Conservation (phyloP, 1,140 invertebrate species). For the Aleiodes sp. region DNA sequence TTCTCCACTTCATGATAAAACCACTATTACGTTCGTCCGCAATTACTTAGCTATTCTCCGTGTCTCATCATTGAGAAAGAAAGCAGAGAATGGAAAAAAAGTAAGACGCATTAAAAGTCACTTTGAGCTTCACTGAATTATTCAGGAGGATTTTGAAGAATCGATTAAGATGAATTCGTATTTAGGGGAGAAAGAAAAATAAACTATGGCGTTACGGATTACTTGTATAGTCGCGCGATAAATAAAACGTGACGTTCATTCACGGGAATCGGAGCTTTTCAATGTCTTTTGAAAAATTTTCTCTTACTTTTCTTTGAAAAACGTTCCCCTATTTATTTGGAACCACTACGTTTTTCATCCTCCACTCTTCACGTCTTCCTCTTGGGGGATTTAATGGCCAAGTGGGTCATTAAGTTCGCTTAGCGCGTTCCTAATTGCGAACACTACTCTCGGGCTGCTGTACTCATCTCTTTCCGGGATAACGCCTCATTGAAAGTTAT, state of each 20-base stretch:
- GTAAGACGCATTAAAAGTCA: neutral
- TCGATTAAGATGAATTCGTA: neutral
- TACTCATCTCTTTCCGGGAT: neutral
- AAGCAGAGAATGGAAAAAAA: neutral
- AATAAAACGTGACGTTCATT: neutral
- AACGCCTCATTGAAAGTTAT: neutral
- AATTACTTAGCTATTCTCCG: neutral
- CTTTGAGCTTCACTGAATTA: neutral
- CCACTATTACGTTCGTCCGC: neutral
- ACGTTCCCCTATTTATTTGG: slow-evolving; percentile 8
- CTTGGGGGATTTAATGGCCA: slow-evolving; percentile 22
- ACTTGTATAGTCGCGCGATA: neutral
- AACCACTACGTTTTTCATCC: neutral
- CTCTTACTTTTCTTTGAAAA: neutral
- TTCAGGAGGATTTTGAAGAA: neutral
- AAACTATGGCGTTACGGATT: neutral
- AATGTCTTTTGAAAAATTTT: neutral
- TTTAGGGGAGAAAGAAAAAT: neutral
- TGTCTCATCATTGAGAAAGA: neutral
- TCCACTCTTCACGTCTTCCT: neutral
- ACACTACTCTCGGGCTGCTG: neutral
- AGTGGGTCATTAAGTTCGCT: slow-evolving; percentile 27
- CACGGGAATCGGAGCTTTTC: neutral
- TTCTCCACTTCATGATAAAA: neutral
- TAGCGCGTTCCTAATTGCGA: slow-evolving; percentile 28